Conservation (phyloP, 2,113 vertebrate genomes). For the Scytalopus superciliaris region DNA sequence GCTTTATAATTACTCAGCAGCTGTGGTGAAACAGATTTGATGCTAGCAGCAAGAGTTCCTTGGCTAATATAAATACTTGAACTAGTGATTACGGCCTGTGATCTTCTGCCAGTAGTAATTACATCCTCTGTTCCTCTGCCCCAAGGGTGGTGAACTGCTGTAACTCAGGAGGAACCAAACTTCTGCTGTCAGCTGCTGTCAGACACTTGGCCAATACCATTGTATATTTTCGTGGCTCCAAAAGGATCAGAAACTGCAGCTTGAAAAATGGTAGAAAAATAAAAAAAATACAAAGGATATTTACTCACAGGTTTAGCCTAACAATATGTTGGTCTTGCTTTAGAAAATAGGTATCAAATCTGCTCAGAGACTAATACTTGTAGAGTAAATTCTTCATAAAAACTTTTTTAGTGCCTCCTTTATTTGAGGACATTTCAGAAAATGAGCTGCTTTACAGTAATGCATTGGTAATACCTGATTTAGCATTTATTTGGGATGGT, state of each 20-base stretch:
- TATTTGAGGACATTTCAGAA: background rate
- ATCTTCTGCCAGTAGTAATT: background rate
- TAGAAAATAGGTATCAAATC: background rate
- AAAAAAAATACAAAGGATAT: background rate
- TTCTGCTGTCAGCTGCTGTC: background rate
- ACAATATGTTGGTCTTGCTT: background rate
- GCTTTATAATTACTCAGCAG: background rate
- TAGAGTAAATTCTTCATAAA: background rate
- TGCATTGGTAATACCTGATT: background rate
- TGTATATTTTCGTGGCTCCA: background rate
- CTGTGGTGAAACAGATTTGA: background rate
- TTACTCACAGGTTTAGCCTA: background rate
- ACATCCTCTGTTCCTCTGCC: background rate
- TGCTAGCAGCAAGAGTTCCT: constrained; percentile 13
- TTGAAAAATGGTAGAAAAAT: background rate
- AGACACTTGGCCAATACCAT: background rate
- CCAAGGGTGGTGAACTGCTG: background rate
- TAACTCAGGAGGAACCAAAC: background rate
- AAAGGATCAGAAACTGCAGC: background rate
- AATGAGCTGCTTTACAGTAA: no score
- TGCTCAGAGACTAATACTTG: background rate
- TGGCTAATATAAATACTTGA: constrained; percentile 2
- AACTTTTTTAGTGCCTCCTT: background rate
- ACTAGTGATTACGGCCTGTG: background rate
- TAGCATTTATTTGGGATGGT: background rate